A percentile compares a stretch with the other conserved stretches of the same genome.
These are phyloP conservation scores for Lethenteron camtschaticum DNA, from an alignment of 2,113 vertebrate species.

Conservation along the genomic window DNA sequence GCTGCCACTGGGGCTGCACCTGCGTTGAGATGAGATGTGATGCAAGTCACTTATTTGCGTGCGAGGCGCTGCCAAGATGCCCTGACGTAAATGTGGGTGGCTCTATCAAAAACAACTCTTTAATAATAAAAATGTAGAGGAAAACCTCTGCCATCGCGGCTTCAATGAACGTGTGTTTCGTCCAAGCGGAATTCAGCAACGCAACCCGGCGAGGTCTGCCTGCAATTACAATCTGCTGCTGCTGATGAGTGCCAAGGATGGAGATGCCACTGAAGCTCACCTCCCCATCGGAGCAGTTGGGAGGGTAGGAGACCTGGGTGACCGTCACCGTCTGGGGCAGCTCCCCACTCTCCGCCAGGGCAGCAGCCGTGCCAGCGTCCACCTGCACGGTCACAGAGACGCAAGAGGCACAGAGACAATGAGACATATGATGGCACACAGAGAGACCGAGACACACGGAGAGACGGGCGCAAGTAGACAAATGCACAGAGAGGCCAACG, in stretches of 20 bases:
- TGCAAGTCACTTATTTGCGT: too few relatives aligned
- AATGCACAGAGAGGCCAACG: not conserved
- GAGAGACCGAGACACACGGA: not conserved
- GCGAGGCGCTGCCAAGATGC: too few relatives aligned
- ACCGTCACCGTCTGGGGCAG: conserved; percentile 78
- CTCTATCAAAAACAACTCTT: too few relatives aligned
- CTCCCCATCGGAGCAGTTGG: conserved; percentile 65
- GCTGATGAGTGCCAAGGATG: not conserved
- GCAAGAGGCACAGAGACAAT: conserved; percentile 5
- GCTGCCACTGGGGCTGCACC: too few relatives aligned
- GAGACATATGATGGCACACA: not conserved
- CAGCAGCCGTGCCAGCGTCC: conserved; percentile 83
- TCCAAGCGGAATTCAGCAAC: not conserved
- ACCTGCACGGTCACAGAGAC: conserved; percentile 28
- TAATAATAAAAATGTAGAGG: not conserved
- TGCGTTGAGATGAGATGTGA: too few relatives aligned
- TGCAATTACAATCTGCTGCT: not conserved
- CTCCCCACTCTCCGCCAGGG: conserved; percentile 78
- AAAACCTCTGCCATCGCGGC: not conserved
- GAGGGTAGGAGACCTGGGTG: conserved; percentile 84
- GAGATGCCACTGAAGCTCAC: conserved; percentile 23
- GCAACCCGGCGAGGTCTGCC: not conserved
- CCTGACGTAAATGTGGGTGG: too few relatives aligned
- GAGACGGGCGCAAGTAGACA: not conserved
- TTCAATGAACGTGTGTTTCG: not conserved